Conservation (phyloP, 2,113 vertebrate species). For the Pomatostomus ruficeps region DNA sequence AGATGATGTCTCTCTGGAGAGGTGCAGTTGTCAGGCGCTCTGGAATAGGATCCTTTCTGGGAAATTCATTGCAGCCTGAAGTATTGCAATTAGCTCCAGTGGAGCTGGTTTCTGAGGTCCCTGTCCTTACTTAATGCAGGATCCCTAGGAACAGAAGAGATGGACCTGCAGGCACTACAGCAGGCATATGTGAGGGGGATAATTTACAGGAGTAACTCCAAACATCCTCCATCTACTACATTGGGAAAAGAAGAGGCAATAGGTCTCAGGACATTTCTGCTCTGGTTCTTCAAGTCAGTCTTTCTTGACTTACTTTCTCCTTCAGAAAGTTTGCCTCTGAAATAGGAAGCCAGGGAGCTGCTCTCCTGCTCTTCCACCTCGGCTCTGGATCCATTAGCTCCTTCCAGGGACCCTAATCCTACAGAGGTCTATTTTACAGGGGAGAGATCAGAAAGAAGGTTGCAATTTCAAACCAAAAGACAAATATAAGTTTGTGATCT, state of each 20-base stretch:
- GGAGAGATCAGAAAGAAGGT: not conserved
- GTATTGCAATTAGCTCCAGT: not conserved
- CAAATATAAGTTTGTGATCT: not conserved
- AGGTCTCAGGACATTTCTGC: not conserved
- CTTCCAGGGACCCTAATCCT: not conserved
- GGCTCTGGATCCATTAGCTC: not conserved
- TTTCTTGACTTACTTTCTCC: not conserved
- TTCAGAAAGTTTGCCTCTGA: not conserved
- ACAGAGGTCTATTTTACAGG: not conserved
- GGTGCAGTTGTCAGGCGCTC: not conserved
- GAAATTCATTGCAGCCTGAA: conserved; percentile 19
- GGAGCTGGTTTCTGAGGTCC: not conserved
- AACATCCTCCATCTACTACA: not conserved
- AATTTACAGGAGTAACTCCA: not conserved
- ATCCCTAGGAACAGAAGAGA: not conserved
- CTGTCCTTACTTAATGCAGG: not conserved
- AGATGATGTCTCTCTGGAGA: conserved; percentile 17
- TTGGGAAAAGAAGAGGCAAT: not conserved
- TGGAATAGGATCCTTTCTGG: not conserved
- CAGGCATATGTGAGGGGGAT: not conserved
- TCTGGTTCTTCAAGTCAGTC: not conserved
- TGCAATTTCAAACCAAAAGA: not conserved
- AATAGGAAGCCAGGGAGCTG: not conserved
- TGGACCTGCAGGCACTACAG: not conserved
- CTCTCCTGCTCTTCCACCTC: not conserved